Base-by-base conservation (phyloP, 2,797 vertebrate species). In the Eleutherodactylus coqui region DNA sequence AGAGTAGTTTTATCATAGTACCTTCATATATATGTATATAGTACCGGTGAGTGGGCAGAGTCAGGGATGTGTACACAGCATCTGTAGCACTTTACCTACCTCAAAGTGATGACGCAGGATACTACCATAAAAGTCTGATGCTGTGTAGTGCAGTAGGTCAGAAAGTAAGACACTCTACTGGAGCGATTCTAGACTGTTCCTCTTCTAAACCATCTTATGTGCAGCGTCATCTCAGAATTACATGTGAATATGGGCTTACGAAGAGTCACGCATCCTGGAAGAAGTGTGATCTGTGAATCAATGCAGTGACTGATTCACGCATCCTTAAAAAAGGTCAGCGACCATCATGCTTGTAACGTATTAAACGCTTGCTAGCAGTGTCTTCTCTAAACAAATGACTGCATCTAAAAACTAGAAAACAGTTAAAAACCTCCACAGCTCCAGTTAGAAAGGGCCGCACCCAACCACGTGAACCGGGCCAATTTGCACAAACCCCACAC, bases 401-500 rank as follows among this genome's bases (percentile, higher is more conserved):
- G 47, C 13, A 34, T 34, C 62, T 75, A 29, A 45, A 73, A 75
- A 75, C 27, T 32, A 8, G 53, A 2, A 58, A 62, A 55, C 1
- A 24, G 4, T 1, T 14, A 60, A 24, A 69, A 4, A n/a, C n/a
- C n/a, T 13, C 27, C 29, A 38, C 32, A 82, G 60, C 62, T 4
- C 6, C 10, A 47, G 49, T 34, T 24, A 16, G 1, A 14, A 67
- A 14, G 13, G 75, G 41, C 13, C 69, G 17, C 84, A 64, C 77
- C 77, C 77, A 62, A 24, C 51, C 62, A 41, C 0, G 38, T 45
- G 21, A 70, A 11, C 53, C 0, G 9, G 13, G 38, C 55, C 73
- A 51, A 47, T 51, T 29, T 67, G 17, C 24, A 47, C 47, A 75
- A 70, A 69, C 78, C 69, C 53, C 77, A 62, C 51, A 75, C 67